Base-by-base conservation (phyloP, 2,797 vertebrate genomes). In the Telmatherina bonti region DNA sequence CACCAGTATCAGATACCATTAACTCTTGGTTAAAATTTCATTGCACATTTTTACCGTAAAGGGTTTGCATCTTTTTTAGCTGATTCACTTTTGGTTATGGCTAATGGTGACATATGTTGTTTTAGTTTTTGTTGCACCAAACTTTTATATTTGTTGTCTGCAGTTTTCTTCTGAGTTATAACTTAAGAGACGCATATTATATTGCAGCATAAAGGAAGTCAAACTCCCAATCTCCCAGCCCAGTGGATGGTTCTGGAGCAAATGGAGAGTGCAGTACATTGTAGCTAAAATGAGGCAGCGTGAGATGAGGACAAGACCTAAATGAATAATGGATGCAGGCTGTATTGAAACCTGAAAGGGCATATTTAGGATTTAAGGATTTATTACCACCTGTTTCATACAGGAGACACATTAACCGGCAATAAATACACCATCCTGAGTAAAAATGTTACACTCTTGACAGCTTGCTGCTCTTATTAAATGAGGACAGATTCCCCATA, bases 141-240 rank as follows among this genome's bases (percentile, higher is more conserved):
- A 38, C 57, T 53, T 73, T 67, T 27, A 57, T 54, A 41, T 78
- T 49, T 31, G 27, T 47, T 55, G 16, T 63, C 4, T 58, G 33
- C 20, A 33, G 27, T 53, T 62, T 45, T 51, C 57, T 55, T 12
- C 51, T 49, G 65, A 43, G 69, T 56, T 70, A 24, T 22, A 62
- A 52, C 31, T 73, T 41, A 29, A 77, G 45, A 62, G 24, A 60
- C 35, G 16, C 15, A 15, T 33, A 63, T 66, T 41, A 53, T 65
- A 59, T 10, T 74, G 61, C 54, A 60, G 47, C 29, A 7, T 36
- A 79, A 72, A 72, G 51, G 49, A 70, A 61, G 70, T 72, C 31
- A 62, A 64, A 29, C 26, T 64, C 70, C 38, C 62, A 62, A 62
- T 85, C 74, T 83, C 64, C 51, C 69, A 70, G 67, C 66, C 80